phyloP scores from a whole-genome alignment of 2,113 vertebrate species.

The Chionis minor region DNA sequence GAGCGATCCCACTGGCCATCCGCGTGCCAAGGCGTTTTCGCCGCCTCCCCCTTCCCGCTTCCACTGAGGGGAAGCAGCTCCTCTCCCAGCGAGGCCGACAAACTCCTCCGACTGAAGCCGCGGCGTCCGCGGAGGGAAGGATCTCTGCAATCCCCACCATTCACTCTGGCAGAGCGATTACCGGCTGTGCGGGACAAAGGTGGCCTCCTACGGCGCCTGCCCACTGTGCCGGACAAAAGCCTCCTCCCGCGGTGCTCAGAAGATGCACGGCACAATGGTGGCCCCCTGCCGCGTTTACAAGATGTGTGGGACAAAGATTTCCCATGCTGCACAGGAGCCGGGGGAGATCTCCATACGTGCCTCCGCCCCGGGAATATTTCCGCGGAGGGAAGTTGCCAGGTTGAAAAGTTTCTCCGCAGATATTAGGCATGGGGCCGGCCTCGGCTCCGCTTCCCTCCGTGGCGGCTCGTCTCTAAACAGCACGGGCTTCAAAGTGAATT shows the following conservation, averaged over 20 bases:
- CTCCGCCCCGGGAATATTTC: not conserved
- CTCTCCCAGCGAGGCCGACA: not conserved
- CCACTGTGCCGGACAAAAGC: slow-evolving; percentile 30
- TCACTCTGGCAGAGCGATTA: not conserved
- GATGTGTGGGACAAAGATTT: slow-evolving; percentile 54
- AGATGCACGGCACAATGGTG: slow-evolving; percentile 17
- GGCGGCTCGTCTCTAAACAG: not conserved
- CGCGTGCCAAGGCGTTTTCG: rapidly evolving
- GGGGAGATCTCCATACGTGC: not conserved
- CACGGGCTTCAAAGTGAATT: not conserved
- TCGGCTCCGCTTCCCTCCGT: not conserved
- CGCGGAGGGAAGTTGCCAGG: not conserved
- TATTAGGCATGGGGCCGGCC: not conserved
- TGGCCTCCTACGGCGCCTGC: not conserved
- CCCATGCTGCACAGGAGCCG: not conserved
- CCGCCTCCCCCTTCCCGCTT: not conserved
- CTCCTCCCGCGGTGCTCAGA: slow-evolving; percentile 4
- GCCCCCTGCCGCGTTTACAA: not conserved
- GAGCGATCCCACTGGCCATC: rapidly evolving
- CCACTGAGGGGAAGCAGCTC: not conserved
- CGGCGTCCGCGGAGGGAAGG: not conserved
- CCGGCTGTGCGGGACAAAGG: slow-evolving; percentile 25
- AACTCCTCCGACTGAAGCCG: not conserved
- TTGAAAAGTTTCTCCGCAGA: not conserved
- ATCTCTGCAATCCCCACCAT: not conserved